A percentile compares a stretch with the other conserved stretches of the same genome.
Evolutionary conservation across 2,797 vertebrate species (phyloP).

Genomic region (Cichlasoma orientale): DNA sequence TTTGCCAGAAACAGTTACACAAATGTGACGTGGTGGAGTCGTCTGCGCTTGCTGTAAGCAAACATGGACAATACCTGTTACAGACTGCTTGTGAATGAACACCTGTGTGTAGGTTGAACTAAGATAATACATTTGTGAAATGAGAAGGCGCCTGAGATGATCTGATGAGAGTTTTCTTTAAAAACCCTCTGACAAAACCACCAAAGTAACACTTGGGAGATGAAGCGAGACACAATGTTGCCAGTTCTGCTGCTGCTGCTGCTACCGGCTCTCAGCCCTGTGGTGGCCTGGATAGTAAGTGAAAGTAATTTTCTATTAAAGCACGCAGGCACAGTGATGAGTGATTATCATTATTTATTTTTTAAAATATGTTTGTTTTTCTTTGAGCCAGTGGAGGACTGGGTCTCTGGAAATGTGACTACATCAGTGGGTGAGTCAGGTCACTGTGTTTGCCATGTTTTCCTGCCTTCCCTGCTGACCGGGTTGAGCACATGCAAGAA

Average conservation of each 20-base stretch:
- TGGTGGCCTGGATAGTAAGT: slow-evolving; percentile 72
- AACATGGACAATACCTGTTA: slow-evolving; percentile 29
- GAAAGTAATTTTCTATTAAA: background rate
- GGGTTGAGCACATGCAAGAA: slow-evolving; percentile 76
- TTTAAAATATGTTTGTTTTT: background rate
- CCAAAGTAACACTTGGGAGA: slow-evolving; percentile 21
- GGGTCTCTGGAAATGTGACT: slow-evolving; percentile 79
- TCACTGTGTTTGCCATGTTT: slow-evolving; percentile 84
- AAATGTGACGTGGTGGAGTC: background rate
- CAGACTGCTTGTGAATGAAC: background rate
- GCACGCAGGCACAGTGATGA: rapidly evolving
- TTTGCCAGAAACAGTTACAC: background rate
- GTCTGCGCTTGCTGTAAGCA: background rate
- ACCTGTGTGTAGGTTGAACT: background rate
- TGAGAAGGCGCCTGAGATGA: slow-evolving; percentile 39
- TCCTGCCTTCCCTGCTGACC: slow-evolving; percentile 87
- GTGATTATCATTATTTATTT: rapidly evolving
- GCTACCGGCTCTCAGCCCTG: slow-evolving; percentile 42
- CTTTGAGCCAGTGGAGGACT: slow-evolving; percentile 67
- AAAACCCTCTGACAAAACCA: slow-evolving; percentile 29
- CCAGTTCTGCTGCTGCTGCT: slow-evolving; percentile 58
- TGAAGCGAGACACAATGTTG: slow-evolving; percentile 49
- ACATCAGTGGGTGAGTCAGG: slow-evolving; percentile 78
- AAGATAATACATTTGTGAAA: slow-evolving; percentile 47
- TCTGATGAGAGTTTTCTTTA: slow-evolving; percentile 63